These are phyloP conservation scores for Tiliqua scincoides DNA, from an alignment of 2,113 vertebrate species.

Conservation along the genomic window DNA sequence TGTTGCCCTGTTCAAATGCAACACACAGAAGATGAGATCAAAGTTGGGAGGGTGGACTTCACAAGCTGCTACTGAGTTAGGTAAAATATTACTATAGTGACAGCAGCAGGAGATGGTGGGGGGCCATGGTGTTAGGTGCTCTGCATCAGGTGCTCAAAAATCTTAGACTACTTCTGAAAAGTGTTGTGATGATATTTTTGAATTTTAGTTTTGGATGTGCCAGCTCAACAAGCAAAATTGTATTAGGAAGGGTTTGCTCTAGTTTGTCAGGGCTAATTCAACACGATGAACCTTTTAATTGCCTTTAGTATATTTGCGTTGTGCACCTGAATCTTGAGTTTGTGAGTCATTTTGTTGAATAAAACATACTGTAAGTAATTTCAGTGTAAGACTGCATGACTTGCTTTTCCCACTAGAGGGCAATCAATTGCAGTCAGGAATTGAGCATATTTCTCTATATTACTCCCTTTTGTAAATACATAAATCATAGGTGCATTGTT, in stretches of 20 bases:
- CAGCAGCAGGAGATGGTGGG: too few species aligned
- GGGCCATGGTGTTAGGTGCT: too few species aligned
- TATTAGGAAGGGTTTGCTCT: background rate
- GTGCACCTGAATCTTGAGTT: background rate
- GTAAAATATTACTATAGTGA: too few species aligned
- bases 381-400: background rate
- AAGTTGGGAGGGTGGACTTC: too few species aligned
- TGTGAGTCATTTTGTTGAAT: background rate
- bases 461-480: background rate
- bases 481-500: background rate
- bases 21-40: too few species aligned
- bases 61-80: too few species aligned
- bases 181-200: background rate
- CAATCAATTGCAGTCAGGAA: constrained; percentile 13
- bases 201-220: background rate
- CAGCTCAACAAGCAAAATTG: background rate
- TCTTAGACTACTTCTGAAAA: too few species aligned
- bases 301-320: background rate
- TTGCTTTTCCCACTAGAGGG: constrained; percentile 39
- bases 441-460: background rate
- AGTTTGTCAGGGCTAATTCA: background rate
- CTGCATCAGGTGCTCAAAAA: too few species aligned
- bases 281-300: background rate
- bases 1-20: too few species aligned
- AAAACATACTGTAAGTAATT: background rate